Evolutionary conservation across 2,888 invertebrate species (phyloP), one percentile per base, ranked within the genome.

Genomic region (Megamerina dolium): DNA sequence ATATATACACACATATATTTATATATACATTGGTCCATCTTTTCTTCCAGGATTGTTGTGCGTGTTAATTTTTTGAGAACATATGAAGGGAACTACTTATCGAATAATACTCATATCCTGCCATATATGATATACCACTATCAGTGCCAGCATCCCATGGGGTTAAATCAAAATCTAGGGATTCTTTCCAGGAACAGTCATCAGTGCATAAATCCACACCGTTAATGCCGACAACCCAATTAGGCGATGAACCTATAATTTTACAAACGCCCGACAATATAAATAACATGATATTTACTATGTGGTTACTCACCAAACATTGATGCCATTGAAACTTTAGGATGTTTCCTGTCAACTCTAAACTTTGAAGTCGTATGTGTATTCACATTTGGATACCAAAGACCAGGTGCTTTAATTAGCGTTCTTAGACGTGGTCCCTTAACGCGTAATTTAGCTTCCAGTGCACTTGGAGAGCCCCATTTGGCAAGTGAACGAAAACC

Each of bases 61-160:
- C n/a, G n/a, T n/a, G n/a, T n/a, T n/a, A n/a, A n/a, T n/a, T n/a
- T n/a, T n/a, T n/a, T n/a, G n/a, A n/a, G n/a, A n/a, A n/a, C n/a
- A n/a, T n/a, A n/a, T n/a, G n/a, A n/a, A n/a, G n/a, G n/a, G n/a
- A n/a, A n/a, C n/a, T n/a, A n/a, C n/a, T n/a, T n/a, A n/a, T n/a
- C n/a, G n/a, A n/a, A n/a, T n/a, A n/a, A n/a, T n/a, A n/a, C n/a
- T n/a, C n/a, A n/a, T n/a, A n/a, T n/a, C n/a, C n/a, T n/a, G n/a
- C 88, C 85, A 87, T 83, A 61, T 97, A 99, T 1, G 88, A 84
- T 42, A 93, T 81, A 12, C 97, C 97, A 61, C 79, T 80, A 65
- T 97, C 96, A 1, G 95, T 95, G 31, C 97, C 97, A 2, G 94
- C 94, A 74, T 99, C 97, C 74, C 89, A 94, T 0, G 96, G 95